A percentile compares a stretch with the other conserved stretches of the same genome.
phyloP scores from a whole-genome alignment of 2,888 invertebrate species.

The Cheilosia scutellata region DNA sequence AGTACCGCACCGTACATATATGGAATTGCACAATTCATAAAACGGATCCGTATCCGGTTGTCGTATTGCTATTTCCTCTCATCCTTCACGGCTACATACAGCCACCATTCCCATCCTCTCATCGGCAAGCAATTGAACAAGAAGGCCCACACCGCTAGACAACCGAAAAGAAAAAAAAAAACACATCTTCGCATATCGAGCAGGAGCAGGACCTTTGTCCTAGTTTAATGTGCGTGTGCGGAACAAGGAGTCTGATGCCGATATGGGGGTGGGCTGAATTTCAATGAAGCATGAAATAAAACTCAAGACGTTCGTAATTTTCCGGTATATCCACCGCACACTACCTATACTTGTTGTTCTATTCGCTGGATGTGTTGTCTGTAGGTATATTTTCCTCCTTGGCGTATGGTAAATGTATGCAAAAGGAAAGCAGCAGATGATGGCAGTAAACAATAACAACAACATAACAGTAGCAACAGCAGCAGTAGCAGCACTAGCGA shows the following conservation, averaged over 20 bases:
- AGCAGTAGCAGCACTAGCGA: constrained; percentile 23
- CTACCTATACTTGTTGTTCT: constrained; percentile 30
- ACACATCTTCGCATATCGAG: constrained; percentile 17
- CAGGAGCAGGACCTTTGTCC: constrained; percentile 47
- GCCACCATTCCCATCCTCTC: background rate
- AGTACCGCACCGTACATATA: too few relatives aligned
- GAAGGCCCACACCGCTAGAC: constrained; percentile 8
- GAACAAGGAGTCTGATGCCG: background rate
- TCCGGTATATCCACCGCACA: constrained; percentile 40
- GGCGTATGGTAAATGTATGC: constrained; percentile 67
- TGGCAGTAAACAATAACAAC: constrained; percentile 57
- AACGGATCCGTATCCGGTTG: constrained; percentile 71
- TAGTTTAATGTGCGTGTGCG: constrained; percentile 59
- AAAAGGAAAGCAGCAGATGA: constrained; percentile 73
- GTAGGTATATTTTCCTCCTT: constrained; percentile 20
- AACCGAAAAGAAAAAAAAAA: constrained; percentile 1
- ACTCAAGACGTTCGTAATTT: constrained; percentile 73
- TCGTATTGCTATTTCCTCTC: constrained; percentile 56
- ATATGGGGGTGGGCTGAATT: constrained; percentile 34
- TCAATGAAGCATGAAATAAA: constrained; percentile 73
- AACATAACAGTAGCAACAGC: constrained; percentile 32
- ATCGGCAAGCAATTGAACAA: background rate
- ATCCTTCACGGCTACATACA: constrained; percentile 22
- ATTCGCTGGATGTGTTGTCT: background rate
- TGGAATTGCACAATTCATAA: constrained; percentile 72